Evolutionary conservation across 2,888 invertebrate species (phyloP).

Genomic region (Anodontia alba): DNA sequence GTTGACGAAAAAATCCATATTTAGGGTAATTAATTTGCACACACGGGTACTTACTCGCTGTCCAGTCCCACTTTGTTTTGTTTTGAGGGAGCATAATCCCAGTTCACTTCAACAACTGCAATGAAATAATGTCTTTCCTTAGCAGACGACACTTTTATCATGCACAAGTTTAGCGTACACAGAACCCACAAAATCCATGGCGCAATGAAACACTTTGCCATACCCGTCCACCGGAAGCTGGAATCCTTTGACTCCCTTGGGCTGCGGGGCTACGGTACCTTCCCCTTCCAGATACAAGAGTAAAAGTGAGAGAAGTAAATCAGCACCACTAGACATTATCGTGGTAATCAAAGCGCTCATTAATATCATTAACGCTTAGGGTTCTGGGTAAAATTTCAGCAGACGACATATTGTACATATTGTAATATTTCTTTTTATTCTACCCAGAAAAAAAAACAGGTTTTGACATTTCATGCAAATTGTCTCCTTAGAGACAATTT

Average conservation of each 20-base stretch:
- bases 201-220: not conserved
- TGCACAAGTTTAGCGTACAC: too few species aligned
- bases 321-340: not conserved
- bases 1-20: too few species aligned
- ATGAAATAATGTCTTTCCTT: conserved; percentile 27
- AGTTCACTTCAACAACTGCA: conserved; percentile 34
- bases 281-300: not conserved
- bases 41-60: conserved; percentile 40
- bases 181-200: not conserved
- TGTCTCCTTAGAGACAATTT: too few species aligned
- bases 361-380: not conserved
- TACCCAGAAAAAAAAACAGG: too few species aligned
- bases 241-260: not conserved
- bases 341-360: not conserved
- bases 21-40: too few species aligned
- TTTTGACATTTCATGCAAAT: too few species aligned
- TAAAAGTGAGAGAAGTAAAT: not conserved
- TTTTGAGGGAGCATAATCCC: conserved; percentile 48
- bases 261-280: not conserved
- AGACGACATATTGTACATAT: too few species aligned
- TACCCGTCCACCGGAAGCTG: not conserved
- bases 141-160: not conserved
- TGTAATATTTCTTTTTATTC: too few species aligned
- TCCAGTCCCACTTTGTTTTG: conserved; percentile 41
- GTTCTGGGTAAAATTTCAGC: too few species aligned